Conservation (phyloP, 2,797 vertebrate species). For the Bucorvus abyssinicus region DNA sequence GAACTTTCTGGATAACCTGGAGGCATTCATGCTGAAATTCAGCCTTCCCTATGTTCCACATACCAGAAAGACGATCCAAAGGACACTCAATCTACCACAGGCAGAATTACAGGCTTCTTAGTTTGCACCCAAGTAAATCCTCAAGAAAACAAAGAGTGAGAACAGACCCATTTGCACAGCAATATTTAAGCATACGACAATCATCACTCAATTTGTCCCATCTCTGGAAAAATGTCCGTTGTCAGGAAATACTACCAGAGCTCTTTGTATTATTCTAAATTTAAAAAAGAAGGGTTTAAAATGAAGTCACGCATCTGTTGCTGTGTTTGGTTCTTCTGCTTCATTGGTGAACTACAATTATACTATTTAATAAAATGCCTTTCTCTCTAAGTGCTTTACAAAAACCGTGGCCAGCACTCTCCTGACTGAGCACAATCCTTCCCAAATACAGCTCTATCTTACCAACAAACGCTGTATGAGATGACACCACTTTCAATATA, state of each 20-base stretch:
- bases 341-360: not conserved
- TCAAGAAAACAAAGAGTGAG: not conserved
- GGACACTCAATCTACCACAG: accelerated
- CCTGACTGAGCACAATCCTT: not conserved
- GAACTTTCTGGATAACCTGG: not conserved
- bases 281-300: not conserved
- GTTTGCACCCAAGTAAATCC: not conserved
- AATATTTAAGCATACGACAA: not conserved
- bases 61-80: not conserved
- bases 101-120: not conserved
- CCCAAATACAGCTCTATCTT: not conserved
- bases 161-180: not conserved
- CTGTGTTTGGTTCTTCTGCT: not conserved
- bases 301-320: not conserved
- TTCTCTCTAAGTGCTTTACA: not conserved
- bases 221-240: not conserved
- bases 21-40: not conserved
- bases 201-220: not conserved
- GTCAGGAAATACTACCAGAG: not conserved
- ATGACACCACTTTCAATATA: not conserved
- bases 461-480: not conserved
- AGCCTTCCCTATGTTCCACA: not conserved
- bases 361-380: not conserved
- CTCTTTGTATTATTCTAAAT: not conserved
- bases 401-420: not conserved